Evolutionary conservation across 1,140 invertebrate genomes (phyloP).

Genomic region (Physella acuta): DNA sequence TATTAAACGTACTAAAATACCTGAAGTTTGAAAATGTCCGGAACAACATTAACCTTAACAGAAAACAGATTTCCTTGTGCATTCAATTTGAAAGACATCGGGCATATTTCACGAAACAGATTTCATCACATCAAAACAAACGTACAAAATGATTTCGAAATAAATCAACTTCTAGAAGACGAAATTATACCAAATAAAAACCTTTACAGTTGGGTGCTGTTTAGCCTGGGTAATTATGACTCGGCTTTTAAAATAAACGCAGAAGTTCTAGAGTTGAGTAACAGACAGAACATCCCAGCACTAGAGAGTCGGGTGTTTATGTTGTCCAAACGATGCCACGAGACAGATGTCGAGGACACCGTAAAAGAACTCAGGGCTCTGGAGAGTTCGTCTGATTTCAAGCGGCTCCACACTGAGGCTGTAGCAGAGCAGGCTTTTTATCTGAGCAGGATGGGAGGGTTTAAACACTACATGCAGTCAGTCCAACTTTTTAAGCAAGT

Average conservation of each 20-base stretch:
- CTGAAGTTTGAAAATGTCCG: too few relatives aligned
- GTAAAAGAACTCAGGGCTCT: not conserved
- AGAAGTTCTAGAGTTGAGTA: not conserved
- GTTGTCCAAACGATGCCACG: not conserved
- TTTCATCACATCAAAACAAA: not conserved
- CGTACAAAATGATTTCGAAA: not conserved
- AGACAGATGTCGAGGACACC: not conserved
- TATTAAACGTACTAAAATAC: too few relatives aligned
- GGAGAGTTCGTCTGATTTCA: not conserved
- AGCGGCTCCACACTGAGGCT: not conserved
- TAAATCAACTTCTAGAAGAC: not conserved
- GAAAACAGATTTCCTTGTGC: conserved; percentile 7
- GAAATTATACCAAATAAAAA: not conserved
- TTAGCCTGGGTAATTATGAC: not conserved
- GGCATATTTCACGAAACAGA: not conserved
- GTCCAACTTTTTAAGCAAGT: not conserved
- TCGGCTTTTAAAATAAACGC: not conserved
- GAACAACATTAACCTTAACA: too few relatives aligned
- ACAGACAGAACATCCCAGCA: not conserved
- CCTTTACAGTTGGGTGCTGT: not conserved
- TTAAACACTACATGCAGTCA: not conserved
- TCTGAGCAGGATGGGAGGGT: not conserved
- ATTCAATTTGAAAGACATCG: not conserved
- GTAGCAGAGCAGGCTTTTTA: conserved; percentile 8
- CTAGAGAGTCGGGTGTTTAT: not conserved